phyloP scores from a whole-genome alignment of 2,113 vertebrate species.

The Poeciliopsis turrubarensis region DNA sequence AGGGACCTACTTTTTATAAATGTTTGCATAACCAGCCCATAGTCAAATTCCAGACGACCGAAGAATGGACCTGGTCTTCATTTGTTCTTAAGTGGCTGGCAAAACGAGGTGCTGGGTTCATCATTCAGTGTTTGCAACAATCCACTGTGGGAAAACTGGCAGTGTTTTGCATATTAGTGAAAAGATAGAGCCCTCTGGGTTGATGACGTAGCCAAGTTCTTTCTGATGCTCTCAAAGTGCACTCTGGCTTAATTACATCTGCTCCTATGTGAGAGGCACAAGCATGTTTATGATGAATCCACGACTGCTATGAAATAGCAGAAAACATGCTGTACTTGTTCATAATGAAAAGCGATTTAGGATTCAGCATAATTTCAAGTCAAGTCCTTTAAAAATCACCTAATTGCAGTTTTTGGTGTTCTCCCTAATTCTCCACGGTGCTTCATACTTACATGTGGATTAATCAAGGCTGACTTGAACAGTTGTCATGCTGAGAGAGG shows the following conservation, averaged over 20 bases:
- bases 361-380: slow-evolving; percentile 21
- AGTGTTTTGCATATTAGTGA: slow-evolving; percentile 35
- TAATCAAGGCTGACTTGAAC: slow-evolving; percentile 66
- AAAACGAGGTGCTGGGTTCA: slow-evolving; percentile 19
- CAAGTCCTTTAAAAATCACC: slow-evolving; percentile 8
- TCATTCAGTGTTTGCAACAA: slow-evolving; percentile 13
- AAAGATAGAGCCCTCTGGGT: slow-evolving; percentile 29
- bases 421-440: slow-evolving; percentile 27
- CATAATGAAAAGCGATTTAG: background rate
- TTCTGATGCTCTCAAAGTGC: slow-evolving; percentile 12
- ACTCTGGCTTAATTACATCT: slow-evolving; percentile 20
- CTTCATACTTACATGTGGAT: slow-evolving; percentile 48
- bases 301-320: background rate
- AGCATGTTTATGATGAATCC: slow-evolving; percentile 23
- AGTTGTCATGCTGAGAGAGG: slow-evolving; percentile 54
- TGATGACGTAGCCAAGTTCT: slow-evolving; percentile 37
- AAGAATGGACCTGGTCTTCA: background rate
- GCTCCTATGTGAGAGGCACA: slow-evolving; percentile 22
- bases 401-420: slow-evolving; percentile 24
- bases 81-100: slow-evolving; percentile 20
- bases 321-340: slow-evolving; percentile 17
- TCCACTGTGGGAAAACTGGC: slow-evolving; percentile 39
- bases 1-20: background rate
- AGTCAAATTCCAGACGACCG: slow-evolving; percentile 25
- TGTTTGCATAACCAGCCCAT: background rate